Evolutionary conservation across 2,797 vertebrate genomes (phyloP), one percentile per base, ranked within the genome.

Genomic region (Thunnus albacares): DNA sequence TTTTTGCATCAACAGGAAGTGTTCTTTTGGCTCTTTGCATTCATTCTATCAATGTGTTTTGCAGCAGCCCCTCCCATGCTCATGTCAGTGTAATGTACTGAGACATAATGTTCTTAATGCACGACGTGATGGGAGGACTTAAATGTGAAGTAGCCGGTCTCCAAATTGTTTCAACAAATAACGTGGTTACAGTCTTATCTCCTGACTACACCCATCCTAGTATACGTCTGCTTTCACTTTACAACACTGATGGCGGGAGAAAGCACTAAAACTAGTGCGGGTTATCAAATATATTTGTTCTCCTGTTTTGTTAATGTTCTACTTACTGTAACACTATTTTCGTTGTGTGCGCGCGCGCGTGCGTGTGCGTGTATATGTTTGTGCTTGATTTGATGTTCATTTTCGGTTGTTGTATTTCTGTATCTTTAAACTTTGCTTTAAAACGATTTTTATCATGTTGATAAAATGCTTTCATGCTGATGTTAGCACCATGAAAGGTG

Each of bases 1-100:
- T 93, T 93, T 94, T 94, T 92, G 90, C 93, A 94, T 94, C 94
- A 95, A 95, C 95, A 95, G 95, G 95, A 96, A 96, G 95, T 96
- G 92, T 94, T 93, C 90, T 94, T 94, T 94, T 89, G 91, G 91
- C 86, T 93, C 90, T 93, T 92, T 91, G 91, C 92, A 85, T 94
- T 93, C 87, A 93, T 90, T 93, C 92, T 91, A 78, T 92, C 89
- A 75, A 71, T 80, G 89, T 91, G 85, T 93, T 93, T 90, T 87
- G 89, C 85, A 86, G 91, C 91, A 83, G 92, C 93, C 92, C 91
- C 93, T 93, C 93, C 93, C 93, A 81, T 80, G 75, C 86, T 89
- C 69, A 72, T 89, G 90, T 77, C 85, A 69, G 74, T 77, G 76
- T 68, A 75, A 57, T 86, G 85, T 75, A 86, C 77, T 6, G 74